phyloP scores from a whole-genome alignment of 2,113 vertebrate genomes.

The Pelecanoides urinatrix region DNA sequence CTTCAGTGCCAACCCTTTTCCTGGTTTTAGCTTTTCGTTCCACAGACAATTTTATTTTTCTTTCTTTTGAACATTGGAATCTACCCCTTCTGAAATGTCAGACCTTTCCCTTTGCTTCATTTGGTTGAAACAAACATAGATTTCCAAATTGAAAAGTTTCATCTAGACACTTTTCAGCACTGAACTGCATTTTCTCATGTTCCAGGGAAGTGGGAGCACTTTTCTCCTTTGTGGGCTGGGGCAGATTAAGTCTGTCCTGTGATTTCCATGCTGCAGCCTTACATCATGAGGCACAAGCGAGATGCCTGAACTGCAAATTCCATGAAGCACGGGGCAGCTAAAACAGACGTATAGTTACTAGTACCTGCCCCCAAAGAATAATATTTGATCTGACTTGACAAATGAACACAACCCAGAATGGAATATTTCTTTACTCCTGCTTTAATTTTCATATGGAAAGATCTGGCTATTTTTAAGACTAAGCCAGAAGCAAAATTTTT shows the following conservation, averaged over 20 bases:
- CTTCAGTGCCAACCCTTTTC: not conserved
- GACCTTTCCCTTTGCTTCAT: not conserved
- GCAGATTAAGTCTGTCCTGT: not conserved
- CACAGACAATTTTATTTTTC: not conserved
- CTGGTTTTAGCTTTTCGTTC: not conserved
- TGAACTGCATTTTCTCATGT: not conserved
- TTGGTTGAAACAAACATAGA: not conserved
- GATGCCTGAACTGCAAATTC: not conserved
- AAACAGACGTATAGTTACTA: not conserved
- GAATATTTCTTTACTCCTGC: not conserved
- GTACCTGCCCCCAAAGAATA: not conserved
- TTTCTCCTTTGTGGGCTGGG: not conserved
- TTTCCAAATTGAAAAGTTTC: not conserved
- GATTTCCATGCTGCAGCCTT: not conserved
- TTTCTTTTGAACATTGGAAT: not conserved
- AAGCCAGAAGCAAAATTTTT: not conserved
- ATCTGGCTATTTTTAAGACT: not conserved
- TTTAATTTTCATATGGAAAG: not conserved
- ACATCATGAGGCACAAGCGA: accelerated
- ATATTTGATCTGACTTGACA: not conserved
- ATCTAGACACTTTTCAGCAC: not conserved
- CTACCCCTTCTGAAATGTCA: not conserved
- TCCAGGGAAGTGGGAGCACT: not conserved
- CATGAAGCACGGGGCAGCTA: not conserved
- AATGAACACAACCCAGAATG: not conserved